These are phyloP conservation scores for Cataglyphis hispanica DNA, from an alignment of 1,140 invertebrate genomes.

Conservation along the genomic window DNA sequence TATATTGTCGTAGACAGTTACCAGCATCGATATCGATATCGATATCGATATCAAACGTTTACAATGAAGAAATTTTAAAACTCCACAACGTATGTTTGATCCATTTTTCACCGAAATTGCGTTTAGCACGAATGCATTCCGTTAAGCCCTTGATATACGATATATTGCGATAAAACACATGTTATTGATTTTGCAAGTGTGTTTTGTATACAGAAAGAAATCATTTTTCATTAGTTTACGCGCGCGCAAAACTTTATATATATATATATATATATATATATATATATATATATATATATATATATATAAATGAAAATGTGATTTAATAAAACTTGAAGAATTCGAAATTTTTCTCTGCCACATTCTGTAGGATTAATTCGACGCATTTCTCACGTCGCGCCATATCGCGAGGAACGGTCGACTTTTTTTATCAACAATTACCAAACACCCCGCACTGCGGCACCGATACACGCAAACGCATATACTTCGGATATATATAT, in stretches of 20 bases:
- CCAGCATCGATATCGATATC: constrained; percentile 26
- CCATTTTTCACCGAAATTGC: constrained; percentile 47
- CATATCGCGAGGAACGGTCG: not conserved
- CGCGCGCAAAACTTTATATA: too few species aligned
- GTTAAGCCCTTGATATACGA: not conserved
- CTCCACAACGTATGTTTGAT: constrained; percentile 19
- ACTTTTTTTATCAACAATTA: constrained; percentile 44
- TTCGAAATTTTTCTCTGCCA: not conserved
- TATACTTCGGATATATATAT: not conserved
- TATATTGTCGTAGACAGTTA: constrained; percentile 12
- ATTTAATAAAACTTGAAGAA: constrained; percentile 31
- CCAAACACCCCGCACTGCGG: not conserved
- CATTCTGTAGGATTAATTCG: not conserved
- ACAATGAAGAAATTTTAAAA: constrained; percentile 15
- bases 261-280: too few species aligned
- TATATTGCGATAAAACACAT: constrained; percentile 25
- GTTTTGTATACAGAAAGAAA: not conserved
- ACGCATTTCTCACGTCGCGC: not conserved
- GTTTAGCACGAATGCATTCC: constrained; percentile 17
- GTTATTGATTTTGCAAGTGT: constrained; percentile 1
- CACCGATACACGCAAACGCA: not conserved
- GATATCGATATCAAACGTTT: constrained; percentile 24
- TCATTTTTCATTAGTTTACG: constrained; percentile 24
- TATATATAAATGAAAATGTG: not conserved
- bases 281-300: too few species aligned